Percentiles rank a stretch among this genome's conserved stretches.
These are phyloP conservation scores for Ifrita kowaldi DNA, from an alignment of 2,113 vertebrate genomes.

Conservation along the genomic window DNA sequence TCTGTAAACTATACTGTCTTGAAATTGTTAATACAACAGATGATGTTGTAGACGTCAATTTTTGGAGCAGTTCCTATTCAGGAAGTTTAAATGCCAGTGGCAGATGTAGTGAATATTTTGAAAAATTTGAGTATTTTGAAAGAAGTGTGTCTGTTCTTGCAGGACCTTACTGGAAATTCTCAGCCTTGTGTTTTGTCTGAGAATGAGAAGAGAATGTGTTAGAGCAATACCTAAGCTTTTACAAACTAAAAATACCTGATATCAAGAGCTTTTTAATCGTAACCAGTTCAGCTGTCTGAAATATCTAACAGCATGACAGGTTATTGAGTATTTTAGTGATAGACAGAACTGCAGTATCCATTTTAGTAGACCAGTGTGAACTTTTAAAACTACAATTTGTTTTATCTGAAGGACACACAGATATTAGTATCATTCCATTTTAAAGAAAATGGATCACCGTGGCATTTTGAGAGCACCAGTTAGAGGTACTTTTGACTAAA, in stretches of 20 bases:
- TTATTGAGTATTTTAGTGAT: background rate
- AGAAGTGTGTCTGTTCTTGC: background rate
- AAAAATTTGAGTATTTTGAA: background rate
- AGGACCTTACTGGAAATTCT: background rate
- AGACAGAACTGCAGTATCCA: background rate
- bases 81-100: background rate
- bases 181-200: conserved; percentile 15
- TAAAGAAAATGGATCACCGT: background rate
- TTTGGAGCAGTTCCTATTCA: background rate
- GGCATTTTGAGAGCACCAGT: background rate
- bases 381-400: background rate
- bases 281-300: background rate
- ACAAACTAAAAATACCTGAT: background rate
- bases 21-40: background rate
- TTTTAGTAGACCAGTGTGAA: background rate
- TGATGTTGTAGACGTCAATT: background rate
- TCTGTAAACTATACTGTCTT: background rate
- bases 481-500: background rate
- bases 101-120: background rate
- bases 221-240: background rate
- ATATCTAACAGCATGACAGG: background rate
- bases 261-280: background rate
- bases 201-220: background rate
- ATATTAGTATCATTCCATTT: background rate
- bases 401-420: background rate